A percentile compares a stretch with the other conserved stretches of the same genome.
Conservation (phyloP, 2,888 invertebrate species). For the Strigamia maritima region DNA sequence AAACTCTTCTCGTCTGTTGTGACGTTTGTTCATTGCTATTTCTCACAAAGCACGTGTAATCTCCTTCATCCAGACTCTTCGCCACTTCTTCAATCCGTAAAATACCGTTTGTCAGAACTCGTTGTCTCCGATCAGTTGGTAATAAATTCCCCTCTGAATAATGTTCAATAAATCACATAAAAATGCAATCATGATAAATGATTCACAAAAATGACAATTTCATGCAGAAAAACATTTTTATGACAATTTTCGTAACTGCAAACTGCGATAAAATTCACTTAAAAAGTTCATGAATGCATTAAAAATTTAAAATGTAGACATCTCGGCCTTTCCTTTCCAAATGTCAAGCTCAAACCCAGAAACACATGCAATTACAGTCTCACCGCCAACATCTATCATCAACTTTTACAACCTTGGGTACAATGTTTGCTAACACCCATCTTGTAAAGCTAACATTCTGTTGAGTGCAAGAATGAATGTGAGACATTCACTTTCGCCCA, state of each 20-base stretch:
- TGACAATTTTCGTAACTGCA: neutral
- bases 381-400: neutral
- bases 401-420: neutral
- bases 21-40: constrained; percentile 90
- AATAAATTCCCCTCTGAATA: constrained; percentile 69
- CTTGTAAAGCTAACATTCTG: neutral
- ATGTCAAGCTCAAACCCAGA: neutral
- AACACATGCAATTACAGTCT: constrained; percentile 1
- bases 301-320: no score
- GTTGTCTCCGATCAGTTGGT: constrained; percentile 92
- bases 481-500: neutral
- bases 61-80: constrained; percentile 85
- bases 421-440: neutral
- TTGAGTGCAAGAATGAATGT: neutral
- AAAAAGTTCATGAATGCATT: no score
- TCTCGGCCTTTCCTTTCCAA: neutral
- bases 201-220: neutral
- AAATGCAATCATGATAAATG: constrained; percentile 4
- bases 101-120: constrained; percentile 88
- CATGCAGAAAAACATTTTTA: neutral
- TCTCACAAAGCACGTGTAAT: constrained; percentile 89
- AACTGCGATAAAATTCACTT: neutral
- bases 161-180: neutral
- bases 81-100: constrained; percentile 92
- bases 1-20: constrained; percentile 80